Base-by-base conservation (phyloP, 1,140 invertebrate genomes). In the Tachypleus tridentatus region DNA sequence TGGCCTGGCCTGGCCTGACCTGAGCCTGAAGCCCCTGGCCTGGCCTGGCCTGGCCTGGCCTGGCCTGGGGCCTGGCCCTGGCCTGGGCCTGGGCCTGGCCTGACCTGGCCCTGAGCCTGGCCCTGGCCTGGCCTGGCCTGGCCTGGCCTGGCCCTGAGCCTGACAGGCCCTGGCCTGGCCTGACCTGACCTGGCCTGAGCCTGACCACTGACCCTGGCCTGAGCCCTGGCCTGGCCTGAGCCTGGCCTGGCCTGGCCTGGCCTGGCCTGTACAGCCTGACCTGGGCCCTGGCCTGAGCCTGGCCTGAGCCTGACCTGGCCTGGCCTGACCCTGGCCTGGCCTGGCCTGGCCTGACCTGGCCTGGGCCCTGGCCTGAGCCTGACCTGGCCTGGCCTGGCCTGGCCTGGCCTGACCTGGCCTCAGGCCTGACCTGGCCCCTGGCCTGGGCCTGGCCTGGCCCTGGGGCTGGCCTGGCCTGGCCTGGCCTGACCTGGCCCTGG, bases 381-480 rank as follows among this genome's bases (percentile, higher is more conserved):
- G 68, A 68, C 68, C 68, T 60, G 67, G 68, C 62, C 66, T 67
- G 68, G 68, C 68, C 57, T 56, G 60, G 69, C 64, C 47, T 51
- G 67, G 64, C 63, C 61, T 51, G 61, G 59, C 54, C 56, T 69
- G 66, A 52, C 61, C 60, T 65, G 62, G 63, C 63, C 54, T n/a
- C n/a, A n/a, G n/a, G n/a, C n/a, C n/a, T n/a, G n/a, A n/a, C n/a
- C n/a, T n/a, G n/a, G n/a, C n/a, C n/a, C n/a, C n/a, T n/a, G n/a
- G n/a, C n/a, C n/a, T n/a, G n/a, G n/a, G n/a, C n/a, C n/a, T n/a
- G n/a, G n/a, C n/a, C n/a, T n/a, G n/a, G n/a, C n/a, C n/a, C n/a
- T n/a, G n/a, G n/a, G 69, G 51, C 69, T 67, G 69, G 69, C 69
- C 69, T 70, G 69, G 69, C 69, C 69, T 70, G 68, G 68, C 68